Evolutionary conservation across 2,797 vertebrate species (phyloP).

Genomic region (Arctocebus calabarensis): DNA sequence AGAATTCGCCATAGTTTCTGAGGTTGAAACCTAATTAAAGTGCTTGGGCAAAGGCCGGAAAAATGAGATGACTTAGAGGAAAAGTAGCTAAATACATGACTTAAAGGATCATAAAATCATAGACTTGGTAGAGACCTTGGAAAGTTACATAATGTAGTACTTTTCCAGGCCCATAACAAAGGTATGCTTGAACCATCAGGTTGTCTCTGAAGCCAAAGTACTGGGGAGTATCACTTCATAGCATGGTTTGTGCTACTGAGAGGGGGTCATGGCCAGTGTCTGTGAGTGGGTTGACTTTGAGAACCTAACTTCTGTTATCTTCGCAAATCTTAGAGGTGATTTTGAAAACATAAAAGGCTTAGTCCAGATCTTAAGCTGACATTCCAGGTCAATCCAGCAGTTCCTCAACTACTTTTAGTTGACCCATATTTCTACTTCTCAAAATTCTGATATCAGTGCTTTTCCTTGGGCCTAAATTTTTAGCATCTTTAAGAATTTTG

Average conservation of each 20-base stretch:
- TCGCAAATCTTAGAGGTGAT: conserved; percentile 2
- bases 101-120: conserved; percentile 15
- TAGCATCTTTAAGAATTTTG: not conserved
- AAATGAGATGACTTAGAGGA: conserved; percentile 47
- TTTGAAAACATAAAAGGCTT: not conserved
- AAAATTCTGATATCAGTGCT: not conserved
- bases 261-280: not conserved
- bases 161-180: conserved; percentile 5
- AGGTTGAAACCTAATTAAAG: conserved; percentile 9
- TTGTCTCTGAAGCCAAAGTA: not conserved
- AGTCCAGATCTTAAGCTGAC: conserved; percentile 5
- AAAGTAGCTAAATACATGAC: not conserved
- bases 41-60: not conserved
- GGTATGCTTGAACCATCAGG: not conserved
- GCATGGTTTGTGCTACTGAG: not conserved
- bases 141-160: not conserved
- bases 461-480: conserved; percentile 15
- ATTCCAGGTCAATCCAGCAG: not conserved
- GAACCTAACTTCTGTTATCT: not conserved
- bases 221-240: not conserved
- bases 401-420: conserved; percentile 10
- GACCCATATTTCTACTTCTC: conserved; percentile 49
- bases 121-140: not conserved
- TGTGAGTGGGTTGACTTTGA: not conserved
- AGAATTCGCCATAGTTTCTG: not conserved